Base-by-base conservation (phyloP, 2,113 vertebrate species). In the Ginglymostoma cirratum region DNA sequence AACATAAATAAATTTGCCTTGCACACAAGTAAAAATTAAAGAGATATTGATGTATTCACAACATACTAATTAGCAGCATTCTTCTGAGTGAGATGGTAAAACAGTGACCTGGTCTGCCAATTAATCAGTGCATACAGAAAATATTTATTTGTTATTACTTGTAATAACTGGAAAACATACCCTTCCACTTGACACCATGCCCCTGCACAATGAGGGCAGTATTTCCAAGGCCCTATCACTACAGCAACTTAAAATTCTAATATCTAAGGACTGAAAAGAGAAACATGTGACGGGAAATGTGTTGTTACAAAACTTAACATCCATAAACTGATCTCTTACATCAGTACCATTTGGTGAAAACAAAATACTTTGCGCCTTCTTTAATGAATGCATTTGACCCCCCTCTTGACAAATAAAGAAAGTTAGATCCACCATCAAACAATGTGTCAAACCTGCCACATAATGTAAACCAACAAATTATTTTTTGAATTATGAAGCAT, bases 401-500 rank as follows among this genome's bases (percentile, higher is more conserved):
- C n/a, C 89, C 12, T 95, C 94, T 52, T 34, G 5, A 95, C 94
- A 95, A 95, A 48, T 48, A 48, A 94, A 72, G 42, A 30, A 72
- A 95, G 94, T 69, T 52, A 95, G 45, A 72, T 23, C 72, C 67
- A 21, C 94, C 94, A 95, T 95, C 69, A 95, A 95, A 76, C 38
- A 34, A 95, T 76, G 67, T 95, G 94, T 76, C 94, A 95, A 95
- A 34, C 27, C 94, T 95, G 94, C 94, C 94, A 95, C 94, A 48
- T 94, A 72, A 95, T 52, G 45, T 95, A 95, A 95, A 95, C 94
- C 42, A 95, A 95, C 94, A 95, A 95, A 95, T 52, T 76, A 95
- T 95, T 95, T 95, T 95, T 76, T 95, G 69, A 95, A 95, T 95
- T 95, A 95, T 95, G 94, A 95, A 76, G 94, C 45, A 76, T 7